phyloP scores from a whole-genome alignment of 2,113 vertebrate genomes.

The Sylvia atricapilla region DNA sequence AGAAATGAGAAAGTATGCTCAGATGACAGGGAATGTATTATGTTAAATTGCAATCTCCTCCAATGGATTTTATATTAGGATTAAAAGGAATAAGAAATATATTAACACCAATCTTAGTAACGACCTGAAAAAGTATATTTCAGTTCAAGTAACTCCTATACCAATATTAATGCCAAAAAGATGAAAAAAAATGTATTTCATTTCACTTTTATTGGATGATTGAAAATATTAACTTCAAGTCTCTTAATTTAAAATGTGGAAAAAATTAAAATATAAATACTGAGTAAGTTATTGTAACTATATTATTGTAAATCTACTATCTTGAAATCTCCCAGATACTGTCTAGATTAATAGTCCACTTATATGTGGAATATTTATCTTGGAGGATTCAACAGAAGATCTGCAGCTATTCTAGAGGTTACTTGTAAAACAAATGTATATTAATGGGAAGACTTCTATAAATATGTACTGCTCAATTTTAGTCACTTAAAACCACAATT shows the following conservation, averaged over 20 bases:
- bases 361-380: background rate
- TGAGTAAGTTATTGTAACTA: background rate
- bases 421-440: background rate
- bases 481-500: background rate
- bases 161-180: background rate
- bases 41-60: background rate
- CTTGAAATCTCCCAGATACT: background rate
- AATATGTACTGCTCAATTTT: background rate
- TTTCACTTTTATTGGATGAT: background rate
- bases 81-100: background rate
- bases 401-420: background rate
- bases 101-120: background rate
- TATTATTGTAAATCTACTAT: background rate
- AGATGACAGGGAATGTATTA: background rate
- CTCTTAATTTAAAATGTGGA: background rate
- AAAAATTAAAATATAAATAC: background rate
- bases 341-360: background rate
- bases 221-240: background rate
- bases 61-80: background rate
- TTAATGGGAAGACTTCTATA: background rate
- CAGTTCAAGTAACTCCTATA: background rate
- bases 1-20: background rate
- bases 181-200: background rate
- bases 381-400: background rate
- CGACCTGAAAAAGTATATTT: background rate